Percentiles rank a stretch among this genome's conserved stretches.
phyloP scores from a whole-genome alignment of 2,113 vertebrate genomes.

The Mobula hypostoma region DNA sequence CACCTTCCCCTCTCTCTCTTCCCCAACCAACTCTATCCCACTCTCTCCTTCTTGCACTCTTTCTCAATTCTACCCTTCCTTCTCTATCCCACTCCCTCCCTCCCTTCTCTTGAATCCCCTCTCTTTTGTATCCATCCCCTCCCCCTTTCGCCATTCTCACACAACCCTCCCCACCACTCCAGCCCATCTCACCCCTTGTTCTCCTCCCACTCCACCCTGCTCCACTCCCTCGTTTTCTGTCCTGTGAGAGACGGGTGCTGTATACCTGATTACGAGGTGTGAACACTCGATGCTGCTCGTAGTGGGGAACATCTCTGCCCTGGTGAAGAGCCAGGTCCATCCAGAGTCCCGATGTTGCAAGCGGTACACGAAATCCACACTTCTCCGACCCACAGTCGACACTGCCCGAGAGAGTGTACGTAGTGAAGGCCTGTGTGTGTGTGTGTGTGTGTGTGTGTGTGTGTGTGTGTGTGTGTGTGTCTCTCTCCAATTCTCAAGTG shows the following conservation, averaged over 20 bases:
- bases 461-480: no score
- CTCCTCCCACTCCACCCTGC: background rate
- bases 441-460: background rate
- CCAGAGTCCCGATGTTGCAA: constrained; percentile 54
- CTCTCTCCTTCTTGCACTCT: background rate
- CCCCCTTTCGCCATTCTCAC: background rate
- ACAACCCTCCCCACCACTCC: no score
- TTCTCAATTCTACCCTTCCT: background rate
- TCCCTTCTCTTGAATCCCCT: background rate
- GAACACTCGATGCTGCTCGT: constrained; percentile 51
- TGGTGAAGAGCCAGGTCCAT: constrained; percentile 56
- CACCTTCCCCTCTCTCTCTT: background rate
- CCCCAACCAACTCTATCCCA: background rate
- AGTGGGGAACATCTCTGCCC: constrained; percentile 44
- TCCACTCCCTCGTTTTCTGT: no score
- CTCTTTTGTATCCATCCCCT: background rate
- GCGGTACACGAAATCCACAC: constrained; percentile 54
- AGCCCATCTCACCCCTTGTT: background rate
- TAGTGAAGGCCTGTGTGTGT: background rate
- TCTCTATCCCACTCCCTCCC: background rate
- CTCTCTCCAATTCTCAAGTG: no score
- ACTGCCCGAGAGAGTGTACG: constrained; percentile 43
- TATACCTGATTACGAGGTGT: constrained; percentile 61
- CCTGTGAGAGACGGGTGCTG: no score
- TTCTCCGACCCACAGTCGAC: constrained; percentile 42